Evolutionary conservation across 2,797 vertebrate species (phyloP).

Genomic region (Euphonia xanthogaster): DNA sequence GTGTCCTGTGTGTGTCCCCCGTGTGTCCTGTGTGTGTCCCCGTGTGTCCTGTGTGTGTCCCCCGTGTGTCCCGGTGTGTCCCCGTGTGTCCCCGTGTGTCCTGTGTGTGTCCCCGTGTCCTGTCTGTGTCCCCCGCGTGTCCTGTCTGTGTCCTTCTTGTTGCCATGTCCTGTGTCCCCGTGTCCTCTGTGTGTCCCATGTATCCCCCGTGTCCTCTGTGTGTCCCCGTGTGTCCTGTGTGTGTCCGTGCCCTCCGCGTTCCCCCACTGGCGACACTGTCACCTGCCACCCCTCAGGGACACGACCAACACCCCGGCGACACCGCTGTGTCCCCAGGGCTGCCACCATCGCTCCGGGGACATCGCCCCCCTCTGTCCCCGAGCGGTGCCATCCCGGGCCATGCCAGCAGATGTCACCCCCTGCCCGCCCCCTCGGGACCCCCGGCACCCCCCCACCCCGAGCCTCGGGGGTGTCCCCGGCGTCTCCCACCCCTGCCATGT

Average conservation of each 20-base stretch:
- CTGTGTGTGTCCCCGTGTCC: no score
- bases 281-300: background rate
- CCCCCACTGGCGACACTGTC: background rate
- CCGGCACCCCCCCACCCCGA: no score
- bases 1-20: background rate
- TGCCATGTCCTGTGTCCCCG: no score
- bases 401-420: background rate
- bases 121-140: background rate
- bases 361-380: rapidly evolving
- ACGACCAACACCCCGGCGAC: background rate
- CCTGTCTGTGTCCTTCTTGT: no score
- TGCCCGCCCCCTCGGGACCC: background rate
- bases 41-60: background rate
- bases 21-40: background rate
- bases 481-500: background rate
- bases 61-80: background rate
- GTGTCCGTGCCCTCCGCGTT: background rate
- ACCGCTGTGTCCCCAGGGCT: background rate
- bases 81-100: background rate
- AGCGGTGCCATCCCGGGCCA: rapidly evolving
- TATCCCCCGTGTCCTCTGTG: background rate
- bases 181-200: no score
- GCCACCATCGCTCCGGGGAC: background rate
- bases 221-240: no score
- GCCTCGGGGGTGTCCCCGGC: background rate